A percentile compares a stretch with the other conserved stretches of the same genome.
Conservation (phyloP, 2,113 vertebrate genomes). For the Capreolus pygargus region DNA sequence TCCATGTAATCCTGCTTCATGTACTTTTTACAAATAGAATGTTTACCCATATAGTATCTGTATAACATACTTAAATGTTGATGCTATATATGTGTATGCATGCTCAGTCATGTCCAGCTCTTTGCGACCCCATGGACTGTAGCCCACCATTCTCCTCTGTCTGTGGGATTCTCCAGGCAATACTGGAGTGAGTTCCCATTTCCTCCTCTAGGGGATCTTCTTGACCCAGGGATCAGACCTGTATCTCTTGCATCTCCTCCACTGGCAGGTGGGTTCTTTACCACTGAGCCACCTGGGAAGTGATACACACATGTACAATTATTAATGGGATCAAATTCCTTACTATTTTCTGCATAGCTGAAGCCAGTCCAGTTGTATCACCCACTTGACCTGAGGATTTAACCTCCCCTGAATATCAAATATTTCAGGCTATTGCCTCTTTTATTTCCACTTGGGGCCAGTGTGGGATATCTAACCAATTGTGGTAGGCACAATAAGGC, state of each 20-base stretch:
- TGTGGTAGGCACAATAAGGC: not conserved
- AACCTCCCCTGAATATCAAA: not conserved
- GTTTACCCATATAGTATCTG: not conserved
- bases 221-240: not conserved
- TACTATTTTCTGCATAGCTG: not conserved
- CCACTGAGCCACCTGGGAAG: not conserved
- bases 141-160: not conserved
- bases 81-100: not conserved
- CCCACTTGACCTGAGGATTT: not conserved
- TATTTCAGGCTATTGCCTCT: not conserved
- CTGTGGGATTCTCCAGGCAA: not conserved
- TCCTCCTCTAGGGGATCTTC: not conserved
- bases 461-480: not conserved
- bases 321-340: not conserved
- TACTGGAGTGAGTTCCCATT: not conserved
- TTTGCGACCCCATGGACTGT: not conserved
- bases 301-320: rapidly evolving
- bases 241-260: not conserved
- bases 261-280: not conserved
- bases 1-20: not conserved
- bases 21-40: not conserved
- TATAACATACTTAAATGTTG: not conserved
- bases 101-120: not conserved
- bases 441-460: not conserved
- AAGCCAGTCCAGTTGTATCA: not conserved